A percentile compares a stretch with the other conserved stretches of the same genome.
Conservation (phyloP, 2,888 invertebrate species). For the Chymomyza procnemis region DNA sequence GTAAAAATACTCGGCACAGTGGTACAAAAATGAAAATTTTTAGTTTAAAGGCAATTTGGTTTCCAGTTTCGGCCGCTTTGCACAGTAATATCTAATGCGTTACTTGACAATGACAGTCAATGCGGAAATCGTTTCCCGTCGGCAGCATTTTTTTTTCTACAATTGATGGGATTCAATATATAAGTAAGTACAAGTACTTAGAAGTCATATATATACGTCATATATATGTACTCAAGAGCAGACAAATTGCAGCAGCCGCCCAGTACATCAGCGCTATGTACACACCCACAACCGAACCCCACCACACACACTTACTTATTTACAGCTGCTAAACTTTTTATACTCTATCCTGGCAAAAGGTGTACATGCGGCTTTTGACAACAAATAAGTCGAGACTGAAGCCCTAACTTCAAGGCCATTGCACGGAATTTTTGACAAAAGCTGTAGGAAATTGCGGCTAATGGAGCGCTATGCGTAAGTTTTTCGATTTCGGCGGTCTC, state of each 20-base stretch:
- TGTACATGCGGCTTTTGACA: too few relatives aligned
- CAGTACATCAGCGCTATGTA: slow-evolving; percentile 20
- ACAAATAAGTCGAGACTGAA: too few relatives aligned
- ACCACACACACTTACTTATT: background rate
- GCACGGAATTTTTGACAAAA: too few relatives aligned
- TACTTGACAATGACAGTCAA: slow-evolving; percentile 47
- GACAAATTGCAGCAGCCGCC: slow-evolving; percentile 60
- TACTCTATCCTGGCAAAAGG: slow-evolving; percentile 3
- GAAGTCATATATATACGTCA: slow-evolving; percentile 35
- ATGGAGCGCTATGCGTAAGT: too few relatives aligned
- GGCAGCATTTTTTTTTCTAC: slow-evolving; percentile 57
- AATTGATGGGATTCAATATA: slow-evolving; percentile 53
- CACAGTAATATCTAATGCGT: background rate
- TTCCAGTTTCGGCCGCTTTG: slow-evolving; percentile 19
- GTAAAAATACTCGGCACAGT: background rate
- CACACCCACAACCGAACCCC: slow-evolving; percentile 18
- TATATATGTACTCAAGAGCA: slow-evolving; percentile 29
- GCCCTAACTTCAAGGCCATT: too few relatives aligned
- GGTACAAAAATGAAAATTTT: background rate
- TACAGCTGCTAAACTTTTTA: slow-evolving; percentile 10
- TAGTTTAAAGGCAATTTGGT: background rate
- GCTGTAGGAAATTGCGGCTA: too few relatives aligned
- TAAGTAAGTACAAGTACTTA: slow-evolving; percentile 45
- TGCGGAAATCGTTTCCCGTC: slow-evolving; percentile 50
- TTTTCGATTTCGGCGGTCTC: too few relatives aligned